Evolutionary conservation across 2,113 vertebrate species (phyloP).

Genomic region (Lethenteron camtschaticum): DNA sequence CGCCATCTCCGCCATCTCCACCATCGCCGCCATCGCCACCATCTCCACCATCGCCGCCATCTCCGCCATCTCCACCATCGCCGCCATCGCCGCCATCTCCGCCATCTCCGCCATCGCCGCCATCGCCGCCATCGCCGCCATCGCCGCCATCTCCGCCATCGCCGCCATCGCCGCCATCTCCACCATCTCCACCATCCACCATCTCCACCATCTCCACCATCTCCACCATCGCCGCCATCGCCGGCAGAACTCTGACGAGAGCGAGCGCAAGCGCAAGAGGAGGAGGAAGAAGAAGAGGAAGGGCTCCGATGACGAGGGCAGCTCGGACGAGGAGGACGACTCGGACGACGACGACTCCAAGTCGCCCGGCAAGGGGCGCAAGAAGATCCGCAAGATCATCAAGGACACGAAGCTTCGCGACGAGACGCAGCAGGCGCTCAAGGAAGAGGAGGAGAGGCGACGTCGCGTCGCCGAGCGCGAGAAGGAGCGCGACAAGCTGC

Average conservation of each 20-base stretch:
- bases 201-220: too few relatives aligned
- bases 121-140: too few relatives aligned
- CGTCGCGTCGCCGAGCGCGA: conserved; percentile 83
- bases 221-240: too few relatives aligned
- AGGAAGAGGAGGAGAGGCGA: conserved; percentile 84
- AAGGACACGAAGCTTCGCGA: conserved; percentile 75
- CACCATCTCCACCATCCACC: too few relatives aligned
- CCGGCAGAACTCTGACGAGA: not conserved
- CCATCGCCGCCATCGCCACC: too few relatives aligned
- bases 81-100: too few relatives aligned
- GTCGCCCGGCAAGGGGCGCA: conserved; percentile 61
- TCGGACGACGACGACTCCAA: conserved; percentile 41
- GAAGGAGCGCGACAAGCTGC: conserved; percentile 52
- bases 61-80: too few relatives aligned
- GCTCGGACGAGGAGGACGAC: conserved; percentile 5
- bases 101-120: too few relatives aligned
- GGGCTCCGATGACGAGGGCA: not conserved
- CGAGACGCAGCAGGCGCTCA: conserved; percentile 82
- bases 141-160: too few relatives aligned
- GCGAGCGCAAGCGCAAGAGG: not conserved
- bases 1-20: too few relatives aligned
- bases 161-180: too few relatives aligned
- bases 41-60: too few relatives aligned
- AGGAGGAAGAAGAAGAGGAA: not conserved
- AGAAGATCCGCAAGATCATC: conserved; percentile 89